phyloP scores from a whole-genome alignment of 1,140 invertebrate species.

The Eriocheir sinensis region DNA sequence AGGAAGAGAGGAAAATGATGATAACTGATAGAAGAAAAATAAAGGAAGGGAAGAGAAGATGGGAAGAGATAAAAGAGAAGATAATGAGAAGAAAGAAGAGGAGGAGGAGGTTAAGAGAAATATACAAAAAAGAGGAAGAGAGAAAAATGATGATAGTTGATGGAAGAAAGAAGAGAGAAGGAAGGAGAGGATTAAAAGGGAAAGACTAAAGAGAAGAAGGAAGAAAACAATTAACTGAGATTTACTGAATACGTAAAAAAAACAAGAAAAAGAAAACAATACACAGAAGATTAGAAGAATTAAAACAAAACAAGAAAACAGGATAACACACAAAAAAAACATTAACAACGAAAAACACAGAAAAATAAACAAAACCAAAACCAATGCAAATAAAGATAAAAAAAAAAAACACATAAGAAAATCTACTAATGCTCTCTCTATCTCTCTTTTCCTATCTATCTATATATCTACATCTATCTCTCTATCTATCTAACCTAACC shows the following conservation, averaged over 20 bases:
- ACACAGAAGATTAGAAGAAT: neutral
- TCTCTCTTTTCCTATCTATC: too few relatives aligned
- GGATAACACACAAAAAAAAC: neutral
- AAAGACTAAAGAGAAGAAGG: neutral
- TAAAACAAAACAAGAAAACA: neutral
- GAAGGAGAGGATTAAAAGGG: too few relatives aligned
- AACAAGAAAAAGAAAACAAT: neutral
- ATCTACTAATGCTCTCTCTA: too few relatives aligned
- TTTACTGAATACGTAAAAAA: too few relatives aligned
- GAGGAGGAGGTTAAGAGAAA: neutral
- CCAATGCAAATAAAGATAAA: neutral
- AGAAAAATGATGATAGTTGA: too few relatives aligned
- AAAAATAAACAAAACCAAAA: neutral
- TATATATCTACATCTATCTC: too few relatives aligned
- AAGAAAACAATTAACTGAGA: too few relatives aligned
- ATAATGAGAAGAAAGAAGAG: neutral
- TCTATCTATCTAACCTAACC: conserved; percentile 3
- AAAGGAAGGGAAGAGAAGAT: neutral
- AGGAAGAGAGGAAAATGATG: neutral
- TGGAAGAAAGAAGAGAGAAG: neutral
- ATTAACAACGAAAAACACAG: neutral
- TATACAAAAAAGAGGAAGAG: neutral
- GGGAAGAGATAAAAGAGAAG: neutral
- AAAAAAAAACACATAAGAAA: too few relatives aligned
- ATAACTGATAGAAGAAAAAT: too few relatives aligned